Base-by-base conservation (phyloP, 2,113 vertebrate genomes). In the Campylorhamphus procurvoides region DNA sequence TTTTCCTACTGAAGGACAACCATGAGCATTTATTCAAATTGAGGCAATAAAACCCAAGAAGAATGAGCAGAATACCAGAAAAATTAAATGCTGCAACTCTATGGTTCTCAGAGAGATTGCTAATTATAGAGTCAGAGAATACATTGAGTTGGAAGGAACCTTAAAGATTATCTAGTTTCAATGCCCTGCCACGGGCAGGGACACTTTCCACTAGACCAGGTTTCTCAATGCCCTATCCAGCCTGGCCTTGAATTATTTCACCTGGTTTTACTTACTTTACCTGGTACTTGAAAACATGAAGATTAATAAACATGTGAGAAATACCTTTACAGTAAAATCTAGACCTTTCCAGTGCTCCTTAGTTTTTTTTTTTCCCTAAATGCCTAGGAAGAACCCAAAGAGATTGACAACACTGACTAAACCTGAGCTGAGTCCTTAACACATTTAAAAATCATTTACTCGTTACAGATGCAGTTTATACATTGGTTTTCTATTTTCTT, bases 21-120 rank as follows among this genome's bases (percentile, higher is more conserved):
- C 7, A 3, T 13, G 6, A 76, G 10, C 0, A 8, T 39, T 47
- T 58, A 44, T 33, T 37, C 9, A 44, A 42, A 18, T 1, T 5
- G 4, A 46, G 2, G 24, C 39, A 16, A 39, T 29, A 63, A 40
- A 88, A 12, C 3, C 7, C 1, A 2, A 25, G 17, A 6, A 47
- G 15, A 82, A 52, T 4, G 11, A 68, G 5, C 6, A 63, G 2
- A 3, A 2, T 17, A 18, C 4, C 10, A 3, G 3, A 4, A 14
- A 78, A 73, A 49, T 10, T 0, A 44, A 60, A 42, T 16, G 12
- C 0, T 22, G 1, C 14, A 37, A 20, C 28, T 58, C 19, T 18
- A 1, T 12, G 23, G 5, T 35, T 24, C 23, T 37, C 42, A 69
- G 9, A 67, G 35, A 9, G 78, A 74, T 27, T 11, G 0, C 2